Evolutionary conservation across 2,797 vertebrate species (phyloP).

Genomic region (Pseudopleuronectes americanus): DNA sequence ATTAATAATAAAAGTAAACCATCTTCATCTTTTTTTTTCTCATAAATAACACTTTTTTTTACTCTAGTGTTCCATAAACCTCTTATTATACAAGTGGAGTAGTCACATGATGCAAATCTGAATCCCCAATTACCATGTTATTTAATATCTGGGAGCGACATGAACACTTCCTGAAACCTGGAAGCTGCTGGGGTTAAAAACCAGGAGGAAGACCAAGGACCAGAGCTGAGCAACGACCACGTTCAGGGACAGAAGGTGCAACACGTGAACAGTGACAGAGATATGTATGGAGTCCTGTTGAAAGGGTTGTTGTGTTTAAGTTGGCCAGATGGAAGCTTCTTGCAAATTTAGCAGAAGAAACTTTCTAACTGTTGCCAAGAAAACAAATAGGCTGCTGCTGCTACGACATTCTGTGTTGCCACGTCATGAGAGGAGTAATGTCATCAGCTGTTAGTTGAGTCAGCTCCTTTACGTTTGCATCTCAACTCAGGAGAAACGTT

Average conservation of each 20-base stretch:
- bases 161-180: constrained; percentile 52
- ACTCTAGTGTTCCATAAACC: constrained; percentile 73
- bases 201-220: constrained; percentile 45
- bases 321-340: constrained; percentile 11
- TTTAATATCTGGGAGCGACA: constrained; percentile 49
- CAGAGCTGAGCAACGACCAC: constrained; percentile 29
- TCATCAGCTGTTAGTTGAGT: no score
- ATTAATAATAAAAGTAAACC: constrained; percentile 81
- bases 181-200: constrained; percentile 47
- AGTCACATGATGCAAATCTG: constrained; percentile 73
- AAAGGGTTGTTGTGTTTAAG: neutral
- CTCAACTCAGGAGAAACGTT: no score
- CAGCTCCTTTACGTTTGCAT: no score
- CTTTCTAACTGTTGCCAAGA: neutral
- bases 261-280: constrained; percentile 50
- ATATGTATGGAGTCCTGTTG: constrained; percentile 5
- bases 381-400: neutral
- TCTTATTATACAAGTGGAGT: constrained; percentile 81
- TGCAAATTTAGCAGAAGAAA: constrained; percentile 7
- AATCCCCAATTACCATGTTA: constrained; percentile 44
- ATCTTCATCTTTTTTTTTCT: constrained; percentile 53
- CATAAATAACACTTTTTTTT: constrained; percentile 80
- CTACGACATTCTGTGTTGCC: no score
- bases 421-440: no score
- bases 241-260: constrained; percentile 38